Base-by-base conservation (phyloP, 2,797 vertebrate genomes). In the Toxotes lorentzi region DNA sequence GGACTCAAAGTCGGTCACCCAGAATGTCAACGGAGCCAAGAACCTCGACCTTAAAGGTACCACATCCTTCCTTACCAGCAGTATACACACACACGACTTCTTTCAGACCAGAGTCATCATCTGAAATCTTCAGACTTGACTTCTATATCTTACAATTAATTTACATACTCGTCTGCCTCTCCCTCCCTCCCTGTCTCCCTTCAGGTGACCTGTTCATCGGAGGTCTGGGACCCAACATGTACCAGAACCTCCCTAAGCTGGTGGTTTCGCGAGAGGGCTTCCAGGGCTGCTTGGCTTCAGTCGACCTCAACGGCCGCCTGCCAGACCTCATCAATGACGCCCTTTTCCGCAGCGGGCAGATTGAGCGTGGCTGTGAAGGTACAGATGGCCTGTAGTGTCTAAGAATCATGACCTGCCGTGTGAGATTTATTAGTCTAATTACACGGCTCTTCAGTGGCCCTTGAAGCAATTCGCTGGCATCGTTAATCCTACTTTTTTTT, bases 361-460 rank as follows among this genome's bases (percentile, higher is more conserved):
- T 99, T 0, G 98, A 99, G 54, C 97, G 97, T 0, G 97, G 98
- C 90, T 99, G 98, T 5, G 98, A 99, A 97, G 98, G 98, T 99
- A 97, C 73, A 70, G 74, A 81, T 67, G 71, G 59, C 73, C 76
- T 76, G 62, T 59, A 66, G 84, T 56, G 3, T 56, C 47, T 8
- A 41, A 59, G 77, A 84, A 57, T 78, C 70, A 58, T 43, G 71
- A 74, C 54, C 80, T 68, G 77, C 74, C 45, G 40, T 1, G 10
- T 71, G 71, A 83, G 78, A 88, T 91, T 81, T 81, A 87, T 82
- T 73, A 71, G 73, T 30, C 67, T 86, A 83, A 88, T 90, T 88
- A 85, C 76, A 66, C 12, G 16, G 13, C 54, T 86, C 72, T 14
- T 82, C 43, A 34, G 61, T 59, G 8, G 76, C 60, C 60, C 72